These are phyloP conservation scores for Aricia agestis DNA, from an alignment of 1,140 invertebrate genomes.

Conservation along the genomic window DNA sequence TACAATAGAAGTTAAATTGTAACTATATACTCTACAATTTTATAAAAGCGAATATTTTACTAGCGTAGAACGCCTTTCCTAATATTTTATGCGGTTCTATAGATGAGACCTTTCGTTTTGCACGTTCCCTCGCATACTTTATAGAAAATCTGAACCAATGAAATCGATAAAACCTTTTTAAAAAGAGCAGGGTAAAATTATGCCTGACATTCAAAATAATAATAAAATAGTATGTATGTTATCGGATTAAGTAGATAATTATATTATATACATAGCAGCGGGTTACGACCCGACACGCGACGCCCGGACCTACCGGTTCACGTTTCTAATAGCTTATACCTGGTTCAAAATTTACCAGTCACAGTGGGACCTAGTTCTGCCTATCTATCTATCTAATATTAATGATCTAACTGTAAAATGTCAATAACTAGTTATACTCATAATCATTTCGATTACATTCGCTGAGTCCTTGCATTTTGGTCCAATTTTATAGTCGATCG, in stretches of 20 bases:
- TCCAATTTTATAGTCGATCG: conserved; percentile 9
- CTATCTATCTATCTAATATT: conserved; percentile 51
- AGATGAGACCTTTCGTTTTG: not conserved
- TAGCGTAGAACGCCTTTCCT: conserved; percentile 6
- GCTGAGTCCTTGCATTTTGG: conserved; percentile 15
- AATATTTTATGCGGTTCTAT: not conserved
- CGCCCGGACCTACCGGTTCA: conserved; percentile 18
- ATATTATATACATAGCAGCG: conserved; percentile 11
- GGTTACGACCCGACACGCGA: not conserved
- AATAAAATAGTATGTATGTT: conserved; percentile 29
- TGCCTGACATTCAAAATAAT: conserved; percentile 59
- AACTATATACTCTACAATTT: not conserved
- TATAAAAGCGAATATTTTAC: conserved; percentile 1
- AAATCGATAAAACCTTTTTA: conserved; percentile 52
- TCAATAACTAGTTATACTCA: conserved; percentile 17
- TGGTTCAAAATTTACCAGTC: conserved; percentile 26
- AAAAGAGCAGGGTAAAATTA: conserved; percentile 64
- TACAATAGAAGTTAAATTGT: not conserved
- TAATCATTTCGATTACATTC: not conserved
- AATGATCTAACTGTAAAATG: conserved; percentile 30
- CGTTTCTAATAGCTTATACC: conserved; percentile 21
- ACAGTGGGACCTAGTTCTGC: conserved; percentile 65
- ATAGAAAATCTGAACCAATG: conserved; percentile 44
- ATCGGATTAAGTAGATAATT: conserved; percentile 21
- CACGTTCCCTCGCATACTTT: not conserved